Percentiles rank a stretch among this genome's conserved stretches.
Conservation (phyloP, 2,113 vertebrate species). For the Macquaria australasica region DNA sequence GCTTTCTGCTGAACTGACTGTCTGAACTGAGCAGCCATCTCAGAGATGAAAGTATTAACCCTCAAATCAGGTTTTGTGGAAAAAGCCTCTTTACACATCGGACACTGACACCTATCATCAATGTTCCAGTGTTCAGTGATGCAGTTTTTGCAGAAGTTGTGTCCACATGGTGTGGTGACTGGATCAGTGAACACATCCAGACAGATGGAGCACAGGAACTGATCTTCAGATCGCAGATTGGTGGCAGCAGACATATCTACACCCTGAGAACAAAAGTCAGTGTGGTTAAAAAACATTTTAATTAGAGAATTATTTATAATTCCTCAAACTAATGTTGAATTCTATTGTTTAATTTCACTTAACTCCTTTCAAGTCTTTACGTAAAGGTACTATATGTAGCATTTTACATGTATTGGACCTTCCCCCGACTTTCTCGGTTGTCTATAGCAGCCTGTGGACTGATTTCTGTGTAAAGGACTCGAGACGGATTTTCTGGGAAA, state of each 20-base stretch:
- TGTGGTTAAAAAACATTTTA: too few species aligned
- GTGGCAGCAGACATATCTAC: conserved; percentile 29
- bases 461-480: too few species aligned
- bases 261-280: not conserved
- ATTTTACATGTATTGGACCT: too few species aligned
- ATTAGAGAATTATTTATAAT: not conserved
- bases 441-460: too few species aligned
- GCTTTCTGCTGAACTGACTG: conserved; percentile 2
- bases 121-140: not conserved
- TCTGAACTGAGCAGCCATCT: conserved; percentile 29
- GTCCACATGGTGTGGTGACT: conserved; percentile 29
- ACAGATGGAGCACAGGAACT: conserved; percentile 36
- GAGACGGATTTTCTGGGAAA: too few species aligned
- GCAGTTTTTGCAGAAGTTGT: conserved; percentile 47
- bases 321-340: not conserved
- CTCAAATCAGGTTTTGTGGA: not conserved
- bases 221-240: not conserved
- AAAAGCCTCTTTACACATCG: conserved; percentile 22
- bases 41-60: conserved; percentile 1
- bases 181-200: conserved; percentile 34
- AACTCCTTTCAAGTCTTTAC: too few species aligned
- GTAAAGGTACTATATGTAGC: too few species aligned
- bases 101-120: conserved; percentile 12
- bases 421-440: too few species aligned
- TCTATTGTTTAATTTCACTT: too few species aligned